A percentile compares a stretch with the other conserved stretches of the same genome.
phyloP scores from a whole-genome alignment of 1,140 invertebrate genomes.

The Drosophila nebulosa region DNA sequence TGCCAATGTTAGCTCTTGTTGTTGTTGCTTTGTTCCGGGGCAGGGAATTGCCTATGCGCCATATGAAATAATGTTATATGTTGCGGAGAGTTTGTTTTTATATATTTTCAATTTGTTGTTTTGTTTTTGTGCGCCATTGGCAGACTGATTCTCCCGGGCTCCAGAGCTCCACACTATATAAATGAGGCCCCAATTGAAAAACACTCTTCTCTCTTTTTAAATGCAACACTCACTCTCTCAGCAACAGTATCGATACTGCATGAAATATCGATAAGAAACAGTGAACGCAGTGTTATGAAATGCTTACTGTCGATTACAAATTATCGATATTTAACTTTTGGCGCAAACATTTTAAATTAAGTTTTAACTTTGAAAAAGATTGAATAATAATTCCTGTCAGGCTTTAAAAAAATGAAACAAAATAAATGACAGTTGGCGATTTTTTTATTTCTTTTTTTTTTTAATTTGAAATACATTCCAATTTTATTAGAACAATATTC shows the following conservation, averaged over 20 bases:
- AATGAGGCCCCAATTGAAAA: background rate
- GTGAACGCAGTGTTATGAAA: no score
- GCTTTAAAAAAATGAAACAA: no score
- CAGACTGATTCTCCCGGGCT: background rate
- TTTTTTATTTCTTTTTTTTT: background rate
- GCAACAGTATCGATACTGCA: no score
- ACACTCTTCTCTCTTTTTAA: background rate
- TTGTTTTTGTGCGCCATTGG: slow-evolving; percentile 34
- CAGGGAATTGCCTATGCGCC: slow-evolving; percentile 44
- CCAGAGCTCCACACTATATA: slow-evolving; percentile 1
- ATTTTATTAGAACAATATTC: slow-evolving; percentile 76
- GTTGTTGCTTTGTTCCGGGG: slow-evolving; percentile 23
- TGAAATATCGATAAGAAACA: no score
- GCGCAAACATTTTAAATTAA: no score
- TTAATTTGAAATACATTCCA: slow-evolving; percentile 61
- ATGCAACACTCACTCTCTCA: background rate
- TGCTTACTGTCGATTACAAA: no score
- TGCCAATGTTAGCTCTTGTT: slow-evolving; percentile 46
- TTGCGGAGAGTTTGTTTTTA: slow-evolving; percentile 12
- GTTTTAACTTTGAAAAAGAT: no score
- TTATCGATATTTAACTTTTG: no score
- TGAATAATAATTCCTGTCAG: no score
- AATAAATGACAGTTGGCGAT: no score
- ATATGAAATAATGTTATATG: slow-evolving; percentile 42
- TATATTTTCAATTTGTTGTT: slow-evolving; percentile 31